Conservation (phyloP, 2,797 vertebrate genomes). For the Sphaeramia orbicularis region DNA sequence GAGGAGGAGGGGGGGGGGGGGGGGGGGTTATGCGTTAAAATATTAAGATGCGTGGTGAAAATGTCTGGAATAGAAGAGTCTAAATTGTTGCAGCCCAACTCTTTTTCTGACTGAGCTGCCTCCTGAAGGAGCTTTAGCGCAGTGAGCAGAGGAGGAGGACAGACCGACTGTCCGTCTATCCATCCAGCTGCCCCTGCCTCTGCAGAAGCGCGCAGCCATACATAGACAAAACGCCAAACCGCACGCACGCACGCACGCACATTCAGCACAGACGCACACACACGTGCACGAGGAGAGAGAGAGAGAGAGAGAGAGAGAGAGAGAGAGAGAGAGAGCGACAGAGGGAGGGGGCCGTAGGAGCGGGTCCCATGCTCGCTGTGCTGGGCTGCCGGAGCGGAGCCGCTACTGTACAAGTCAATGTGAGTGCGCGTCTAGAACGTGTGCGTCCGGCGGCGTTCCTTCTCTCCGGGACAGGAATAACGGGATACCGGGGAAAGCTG, state of each 20-base stretch:
- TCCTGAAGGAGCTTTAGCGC: slow-evolving; percentile 72
- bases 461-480: slow-evolving; percentile 75
- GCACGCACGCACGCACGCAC: slow-evolving; percentile 41
- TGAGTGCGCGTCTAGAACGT: slow-evolving; percentile 62
- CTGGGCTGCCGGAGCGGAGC: slow-evolving; percentile 55
- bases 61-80: slow-evolving; percentile 4
- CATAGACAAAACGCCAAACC: slow-evolving; percentile 30
- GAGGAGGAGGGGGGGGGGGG: too few species aligned
- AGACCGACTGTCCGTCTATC: slow-evolving; percentile 55
- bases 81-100: slow-evolving; percentile 32
- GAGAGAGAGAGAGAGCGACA: slow-evolving; percentile 6
- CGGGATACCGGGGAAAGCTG: slow-evolving; percentile 70
- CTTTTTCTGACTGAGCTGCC: slow-evolving; percentile 38
- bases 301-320: slow-evolving; percentile 1
- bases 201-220: slow-evolving; percentile 75
- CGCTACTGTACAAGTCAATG: slow-evolving; percentile 51
- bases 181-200: slow-evolving; percentile 77
- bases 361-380: slow-evolving; percentile 69
- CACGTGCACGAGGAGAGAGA: slow-evolving; percentile 33
- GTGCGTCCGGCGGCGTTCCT: slow-evolving; percentile 67
- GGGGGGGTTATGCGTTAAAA: slow-evolving; percentile 3
- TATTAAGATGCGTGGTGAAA: slow-evolving; percentile 1
- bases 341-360: slow-evolving; percentile 46
- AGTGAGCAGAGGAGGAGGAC: slow-evolving; percentile 50
- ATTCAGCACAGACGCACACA: slow-evolving; percentile 10